Evolutionary conservation across 2,797 vertebrate genomes (phyloP), one percentile per base, ranked within the genome.

Genomic region (Cossypha caffra): DNA sequence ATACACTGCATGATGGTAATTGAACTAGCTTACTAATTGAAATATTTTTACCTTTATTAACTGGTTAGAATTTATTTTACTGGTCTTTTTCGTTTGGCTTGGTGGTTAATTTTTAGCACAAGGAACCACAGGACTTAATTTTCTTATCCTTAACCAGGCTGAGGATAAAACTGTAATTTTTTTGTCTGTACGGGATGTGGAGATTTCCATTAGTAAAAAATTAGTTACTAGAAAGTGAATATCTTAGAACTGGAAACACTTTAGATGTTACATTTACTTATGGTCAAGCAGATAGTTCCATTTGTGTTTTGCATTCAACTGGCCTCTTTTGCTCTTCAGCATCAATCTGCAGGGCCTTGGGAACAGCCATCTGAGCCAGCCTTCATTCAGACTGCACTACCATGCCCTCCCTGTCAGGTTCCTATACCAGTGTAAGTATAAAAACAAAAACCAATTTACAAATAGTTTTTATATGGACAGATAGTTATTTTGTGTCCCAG

Each of bases 341-440:
- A 97, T 86, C 98, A 98, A 88, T 98, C 98, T 68, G 95, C 96
- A 3, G 99, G 98, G 13, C 99, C 99, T 11, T 99, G 99, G 99
- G 99, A 99, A 29, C 98, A 99, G 80, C 98, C 97, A 10, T 93
- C 98, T 33, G 98, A 98, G 54, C 99, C 99, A 9, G 96, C 97
- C 9, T 99, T 98, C 83, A 97, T 99, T 89, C 98, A 97, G 52
- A 98, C 97, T 68, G 97, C 98, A 8, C 87, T 98, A 47, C 98
- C 98, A 0, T 98, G 99, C 88, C 98, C 98, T 16, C 98, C 98
- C 0, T 99, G 99, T 97, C 85, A 97, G 85, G 97, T 98, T 84
- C 98, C 98, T 86, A 55, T 98, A 93, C 97, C 97, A 88, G 97
- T 80, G 98, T 98, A 97, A 97, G 98, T 98, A 83, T 37, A 12